Conservation (phyloP, 30 jellyfish, hydroid and myxozoan species). For the Catostylus mosaicus region DNA sequence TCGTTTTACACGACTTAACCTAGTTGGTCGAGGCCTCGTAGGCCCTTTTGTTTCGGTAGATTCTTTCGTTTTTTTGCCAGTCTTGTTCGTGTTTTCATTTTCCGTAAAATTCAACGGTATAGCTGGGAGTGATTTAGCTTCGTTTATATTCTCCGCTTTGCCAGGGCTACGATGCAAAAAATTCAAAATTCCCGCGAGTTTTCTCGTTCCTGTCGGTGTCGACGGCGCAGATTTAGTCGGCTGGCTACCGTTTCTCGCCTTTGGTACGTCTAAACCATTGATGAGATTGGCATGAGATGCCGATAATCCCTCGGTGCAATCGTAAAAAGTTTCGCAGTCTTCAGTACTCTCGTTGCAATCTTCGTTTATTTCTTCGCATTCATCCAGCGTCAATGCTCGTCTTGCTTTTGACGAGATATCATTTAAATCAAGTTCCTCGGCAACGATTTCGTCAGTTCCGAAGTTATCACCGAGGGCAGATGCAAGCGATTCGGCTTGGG, state of each 20-base stretch:
- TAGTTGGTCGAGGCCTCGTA: conserved; percentile 36
- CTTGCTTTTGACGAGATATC: conserved; percentile 6
- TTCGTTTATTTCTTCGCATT: conserved; percentile 69
- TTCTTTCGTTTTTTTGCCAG: conserved; percentile 8
- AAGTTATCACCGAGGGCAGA: conserved; percentile 60
- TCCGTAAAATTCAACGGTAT: conserved; percentile 38
- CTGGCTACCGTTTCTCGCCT: neutral
- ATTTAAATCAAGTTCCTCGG: conserved; percentile 43
- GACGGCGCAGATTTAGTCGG: conserved; percentile 65
- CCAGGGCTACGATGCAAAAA: conserved; percentile 3
- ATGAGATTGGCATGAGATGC: conserved; percentile 61
- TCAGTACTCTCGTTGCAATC: conserved; percentile 50
- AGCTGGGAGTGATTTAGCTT: conserved; percentile 53
- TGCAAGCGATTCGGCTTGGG: conserved; percentile 81
- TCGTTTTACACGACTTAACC: conserved; percentile 29
- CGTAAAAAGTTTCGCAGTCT: conserved; percentile 46
- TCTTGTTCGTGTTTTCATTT: neutral
- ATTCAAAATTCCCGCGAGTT: conserved; percentile 5
- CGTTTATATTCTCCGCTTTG: conserved; percentile 8
- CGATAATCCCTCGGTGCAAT: conserved; percentile 41
- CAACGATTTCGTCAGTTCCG: conserved; percentile 57
- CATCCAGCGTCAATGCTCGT: conserved; percentile 54
- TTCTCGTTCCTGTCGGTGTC: conserved; percentile 69
- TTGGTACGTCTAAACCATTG: conserved; percentile 23
- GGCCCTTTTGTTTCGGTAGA: conserved; percentile 3